phyloP scores from a whole-genome alignment of 2,888 invertebrate species.

The Drosophila silvestris region DNA sequence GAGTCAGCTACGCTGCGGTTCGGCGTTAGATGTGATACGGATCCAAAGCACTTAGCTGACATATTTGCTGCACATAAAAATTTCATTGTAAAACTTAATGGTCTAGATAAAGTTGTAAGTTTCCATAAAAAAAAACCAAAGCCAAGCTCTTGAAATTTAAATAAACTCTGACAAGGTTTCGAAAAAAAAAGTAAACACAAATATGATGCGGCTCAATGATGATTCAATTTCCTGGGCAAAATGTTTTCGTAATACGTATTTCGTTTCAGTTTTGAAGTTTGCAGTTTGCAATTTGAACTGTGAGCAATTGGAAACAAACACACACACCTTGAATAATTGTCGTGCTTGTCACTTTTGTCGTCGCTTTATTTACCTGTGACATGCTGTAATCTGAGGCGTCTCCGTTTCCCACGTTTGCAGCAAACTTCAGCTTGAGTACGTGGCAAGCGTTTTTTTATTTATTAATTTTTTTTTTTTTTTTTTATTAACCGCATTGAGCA shows the following conservation, averaged over 20 bases:
- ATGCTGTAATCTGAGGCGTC: conserved; percentile 71
- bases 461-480: not conserved
- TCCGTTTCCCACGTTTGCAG: conserved; percentile 71
- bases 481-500: conserved; percentile 47
- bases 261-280: conserved; percentile 37
- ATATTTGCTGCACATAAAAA: conserved; percentile 72
- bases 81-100: conserved; percentile 72
- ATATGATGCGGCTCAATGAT: conserved; percentile 50
- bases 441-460: conserved; percentile 14
- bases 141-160: conserved; percentile 59
- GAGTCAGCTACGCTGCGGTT: conserved; percentile 62
- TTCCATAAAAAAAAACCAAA: conserved; percentile 1
- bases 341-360: conserved; percentile 53
- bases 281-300: conserved; percentile 63
- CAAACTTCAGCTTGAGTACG: not conserved
- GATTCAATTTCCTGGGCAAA: conserved; percentile 68
- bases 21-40: conserved; percentile 64
- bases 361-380: conserved; percentile 36
- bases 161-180: conserved; percentile 37
- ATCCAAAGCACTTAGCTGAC: conserved; percentile 70
- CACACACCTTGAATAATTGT: conserved; percentile 70
- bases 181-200: conserved; percentile 1
- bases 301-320: conserved; percentile 23
- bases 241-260: conserved; percentile 54
- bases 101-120: conserved; percentile 74